These are phyloP conservation scores for Heliconius cydno DNA, from an alignment of 2,888 invertebrate genomes.

Conservation along the genomic window DNA sequence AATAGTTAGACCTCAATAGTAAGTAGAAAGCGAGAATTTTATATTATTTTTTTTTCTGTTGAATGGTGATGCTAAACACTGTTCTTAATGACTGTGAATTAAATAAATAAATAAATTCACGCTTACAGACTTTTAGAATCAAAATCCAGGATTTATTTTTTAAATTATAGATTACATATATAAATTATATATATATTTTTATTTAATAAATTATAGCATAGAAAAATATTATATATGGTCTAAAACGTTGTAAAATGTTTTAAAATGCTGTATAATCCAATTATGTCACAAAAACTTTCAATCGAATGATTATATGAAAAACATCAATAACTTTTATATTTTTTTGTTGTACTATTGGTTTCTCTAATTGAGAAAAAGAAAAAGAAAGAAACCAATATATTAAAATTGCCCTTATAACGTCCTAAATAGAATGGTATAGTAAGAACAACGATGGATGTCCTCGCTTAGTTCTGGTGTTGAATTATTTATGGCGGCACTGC, in stretches of 20 bases:
- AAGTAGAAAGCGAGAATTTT: not conserved
- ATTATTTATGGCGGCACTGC: slow-evolving; percentile 76
- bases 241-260: no score
- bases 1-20: not conserved
- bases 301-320: no score
- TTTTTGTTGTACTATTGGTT: not conserved
- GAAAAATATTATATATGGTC: no score
- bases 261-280: no score
- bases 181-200: no score
- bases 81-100: not conserved
- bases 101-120: not conserved
- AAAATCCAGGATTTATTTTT: not conserved
- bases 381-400: not conserved
- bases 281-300: no score
- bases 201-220: no score
- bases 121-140: not conserved
- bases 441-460: slow-evolving; percentile 69
- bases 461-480: slow-evolving; percentile 65
- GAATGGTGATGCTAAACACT: not conserved
- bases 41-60: not conserved
- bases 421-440: slow-evolving; percentile 63
- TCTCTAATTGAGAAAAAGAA: not conserved
- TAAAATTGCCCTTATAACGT: slow-evolving; percentile 24
- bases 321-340: no score
- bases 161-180: no score